Conservation (phyloP, 2,888 invertebrate species). For the Tholera decimalis region DNA sequence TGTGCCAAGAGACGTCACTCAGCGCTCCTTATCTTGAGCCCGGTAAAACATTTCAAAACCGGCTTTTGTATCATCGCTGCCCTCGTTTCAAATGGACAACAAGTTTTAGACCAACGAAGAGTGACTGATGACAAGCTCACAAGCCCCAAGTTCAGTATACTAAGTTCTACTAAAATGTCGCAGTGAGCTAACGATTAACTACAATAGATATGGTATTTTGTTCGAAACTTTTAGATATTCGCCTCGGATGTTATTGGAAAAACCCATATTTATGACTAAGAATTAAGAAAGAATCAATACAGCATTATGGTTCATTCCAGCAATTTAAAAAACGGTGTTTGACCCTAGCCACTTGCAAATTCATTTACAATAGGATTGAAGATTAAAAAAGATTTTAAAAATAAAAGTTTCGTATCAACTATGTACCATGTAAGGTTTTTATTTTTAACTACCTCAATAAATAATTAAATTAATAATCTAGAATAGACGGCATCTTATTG, state of each 20-base stretch:
- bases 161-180: slow-evolving; percentile 3
- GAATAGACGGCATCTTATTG: slow-evolving; percentile 52
- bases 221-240: neutral
- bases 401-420: neutral
- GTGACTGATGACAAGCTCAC: slow-evolving; percentile 58
- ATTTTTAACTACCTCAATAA: neutral
- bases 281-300: slow-evolving; percentile 14
- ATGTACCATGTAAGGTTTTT: neutral
- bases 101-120: slow-evolving; percentile 71
- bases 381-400: neutral
- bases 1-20: slow-evolving; percentile 49
- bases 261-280: slow-evolving; percentile 32
- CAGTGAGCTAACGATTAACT: neutral
- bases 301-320: slow-evolving; percentile 21
- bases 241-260: slow-evolving; percentile 21
- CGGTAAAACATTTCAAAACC: slow-evolving; percentile 79
- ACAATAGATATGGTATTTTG: neutral
- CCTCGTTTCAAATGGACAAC: slow-evolving; percentile 72
- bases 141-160: slow-evolving; percentile 25
- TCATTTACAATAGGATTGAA: neutral
- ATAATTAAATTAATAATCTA: slow-evolving; percentile 7
- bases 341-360: neutral
- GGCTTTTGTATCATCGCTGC: slow-evolving; percentile 77
- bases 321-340: slow-evolving; percentile 11
- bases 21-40: slow-evolving; percentile 71